Evolutionary conservation across 2,797 vertebrate species (phyloP), one percentile per base, ranked within the genome.

Genomic region (Parambassis ranga): DNA sequence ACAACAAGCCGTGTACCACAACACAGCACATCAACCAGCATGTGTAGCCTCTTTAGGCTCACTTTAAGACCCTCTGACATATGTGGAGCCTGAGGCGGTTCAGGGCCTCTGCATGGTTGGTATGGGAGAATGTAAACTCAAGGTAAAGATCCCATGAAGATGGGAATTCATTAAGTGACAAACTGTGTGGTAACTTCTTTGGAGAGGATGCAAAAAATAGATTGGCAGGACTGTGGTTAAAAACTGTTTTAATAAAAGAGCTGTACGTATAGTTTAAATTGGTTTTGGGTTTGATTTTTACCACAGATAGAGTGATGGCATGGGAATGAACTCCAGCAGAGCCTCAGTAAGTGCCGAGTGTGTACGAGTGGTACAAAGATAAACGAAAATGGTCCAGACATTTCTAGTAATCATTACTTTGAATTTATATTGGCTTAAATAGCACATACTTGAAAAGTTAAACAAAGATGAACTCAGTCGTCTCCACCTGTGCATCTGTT

Each of bases 1-100:
- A 81, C 83, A 89, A 86, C 70, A 77, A 83, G 74, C 51, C 77
- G 27, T 1, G 38, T 8, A 82, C 84, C 83, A 84, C 83, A 88
- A 80, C 70, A 77, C 64, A 77, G 67, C 66, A 70, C 68, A 80
- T 63, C 76, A 68, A 28, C 63, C 26, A 50, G 65, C 86, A 85
- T 89, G 82, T 86, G 84, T 63, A 78, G 82, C 64, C 82, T 82
- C 81, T 85, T 77, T 77, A 64, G 60, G 24, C 58, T 70, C 48
- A 44, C 64, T 84, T 85, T 67, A 83, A 74, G 79, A 74, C 57
- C 48, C 56, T 6, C 24, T 60, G 68, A 84, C 89, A 87, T 83
- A 64, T 81, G 84, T 83, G 87, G 70, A 15, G 80, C 84, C 31
- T 5, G 53, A 77, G 84, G 86, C 64, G 10, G 56, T 68, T 79